phyloP scores from a whole-genome alignment of 1,140 invertebrate genomes.

The Nixonia krombeini region DNA sequence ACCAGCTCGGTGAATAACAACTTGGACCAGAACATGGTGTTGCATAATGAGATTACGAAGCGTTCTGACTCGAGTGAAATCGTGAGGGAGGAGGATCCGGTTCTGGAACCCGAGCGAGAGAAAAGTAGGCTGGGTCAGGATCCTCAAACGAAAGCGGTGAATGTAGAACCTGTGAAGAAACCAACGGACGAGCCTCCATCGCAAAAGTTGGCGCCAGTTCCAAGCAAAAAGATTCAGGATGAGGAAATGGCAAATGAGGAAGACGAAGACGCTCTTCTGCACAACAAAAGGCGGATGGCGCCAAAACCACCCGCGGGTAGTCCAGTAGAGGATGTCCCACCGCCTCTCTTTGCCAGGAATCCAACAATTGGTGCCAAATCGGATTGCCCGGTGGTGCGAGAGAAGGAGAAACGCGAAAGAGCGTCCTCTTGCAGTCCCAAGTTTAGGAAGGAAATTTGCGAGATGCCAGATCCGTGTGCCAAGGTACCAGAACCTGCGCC shows the following conservation, averaged over 20 bases:
- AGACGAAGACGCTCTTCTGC: constrained; percentile 46
- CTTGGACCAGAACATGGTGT: too few relatives aligned
- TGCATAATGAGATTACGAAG: not conserved
- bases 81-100: not conserved
- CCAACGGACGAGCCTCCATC: not conserved
- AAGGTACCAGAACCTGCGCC: constrained; percentile 76
- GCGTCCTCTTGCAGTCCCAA: constrained; percentile 79
- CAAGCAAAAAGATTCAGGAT: not conserved
- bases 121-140: not conserved
- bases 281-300: constrained; percentile 74
- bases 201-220: not conserved
- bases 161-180: not conserved
- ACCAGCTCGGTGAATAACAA: too few relatives aligned
- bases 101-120: not conserved
- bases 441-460: constrained; percentile 69
- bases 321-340: constrained; percentile 68
- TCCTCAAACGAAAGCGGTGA: too few relatives aligned
- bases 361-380: constrained; percentile 73
- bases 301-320: constrained; percentile 76
- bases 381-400: constrained; percentile 79
- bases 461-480: constrained; percentile 59
- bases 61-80: not conserved
- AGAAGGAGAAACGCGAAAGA: constrained; percentile 81
- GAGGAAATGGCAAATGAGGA: constrained; percentile 21
- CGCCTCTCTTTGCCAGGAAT: constrained; percentile 73